Conservation (phyloP, 2,888 invertebrate species). For the Philonicus albiceps region DNA sequence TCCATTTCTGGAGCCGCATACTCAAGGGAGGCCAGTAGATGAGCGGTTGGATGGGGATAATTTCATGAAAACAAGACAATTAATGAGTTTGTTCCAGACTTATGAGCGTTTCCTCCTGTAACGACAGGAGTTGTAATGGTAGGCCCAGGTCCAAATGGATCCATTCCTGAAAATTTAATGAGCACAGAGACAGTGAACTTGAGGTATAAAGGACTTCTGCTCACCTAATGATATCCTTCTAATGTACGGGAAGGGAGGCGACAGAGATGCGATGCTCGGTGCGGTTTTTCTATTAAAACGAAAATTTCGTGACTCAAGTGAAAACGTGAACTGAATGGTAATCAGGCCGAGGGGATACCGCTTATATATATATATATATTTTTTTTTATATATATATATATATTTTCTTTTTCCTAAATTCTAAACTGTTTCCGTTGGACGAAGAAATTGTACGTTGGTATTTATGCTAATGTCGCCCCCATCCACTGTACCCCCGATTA, state of each 20-base stretch:
- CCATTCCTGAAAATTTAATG: neutral
- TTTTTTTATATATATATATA: too few species aligned
- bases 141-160: neutral
- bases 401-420: neutral
- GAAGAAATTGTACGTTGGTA: neutral
- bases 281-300: neutral
- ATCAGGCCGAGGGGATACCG: neutral
- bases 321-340: slow-evolving; percentile 1
- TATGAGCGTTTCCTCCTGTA: neutral
- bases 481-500: neutral
- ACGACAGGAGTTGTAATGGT: neutral
- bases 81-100: neutral
- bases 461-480: neutral
- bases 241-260: neutral
- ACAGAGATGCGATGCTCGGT: neutral
- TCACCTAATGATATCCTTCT: neutral
- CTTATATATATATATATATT: neutral
- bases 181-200: neutral
- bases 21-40: neutral
- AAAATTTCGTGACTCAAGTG: slow-evolving; percentile 19
- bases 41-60: neutral
- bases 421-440: neutral
- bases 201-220: neutral
- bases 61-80: neutral
- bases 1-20: neutral